Evolutionary conservation across 2,113 vertebrate genomes (phyloP).

Genomic region (Noctilio leporinus): DNA sequence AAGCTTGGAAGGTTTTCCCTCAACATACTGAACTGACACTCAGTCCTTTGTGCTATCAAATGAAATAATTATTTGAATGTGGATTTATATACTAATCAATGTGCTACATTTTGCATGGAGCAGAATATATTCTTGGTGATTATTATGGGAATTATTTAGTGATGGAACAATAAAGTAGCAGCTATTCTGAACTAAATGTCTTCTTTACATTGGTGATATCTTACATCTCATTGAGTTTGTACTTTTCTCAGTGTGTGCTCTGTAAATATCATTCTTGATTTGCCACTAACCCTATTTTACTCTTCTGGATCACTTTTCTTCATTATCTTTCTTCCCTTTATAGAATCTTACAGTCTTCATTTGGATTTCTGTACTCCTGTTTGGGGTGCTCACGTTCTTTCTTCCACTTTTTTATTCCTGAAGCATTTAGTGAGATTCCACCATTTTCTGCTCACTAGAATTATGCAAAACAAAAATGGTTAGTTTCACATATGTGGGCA

Average conservation of each 20-base stretch:
- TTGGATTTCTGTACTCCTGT: neutral
- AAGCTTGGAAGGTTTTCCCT: neutral
- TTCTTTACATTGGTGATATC: neutral
- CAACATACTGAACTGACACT: neutral
- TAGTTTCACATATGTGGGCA: neutral
- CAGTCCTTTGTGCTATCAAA: neutral
- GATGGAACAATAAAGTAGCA: neutral
- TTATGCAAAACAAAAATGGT: neutral
- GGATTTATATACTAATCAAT: neutral
- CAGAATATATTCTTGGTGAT: neutral
- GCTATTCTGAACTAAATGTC: neutral
- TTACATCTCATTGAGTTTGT: neutral
- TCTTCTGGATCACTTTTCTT: neutral
- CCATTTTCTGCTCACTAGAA: neutral
- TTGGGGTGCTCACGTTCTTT: neutral
- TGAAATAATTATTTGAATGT: conserved; percentile 19
- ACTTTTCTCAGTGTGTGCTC: neutral
- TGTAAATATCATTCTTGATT: neutral
- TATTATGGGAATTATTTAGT: conserved; percentile 15
- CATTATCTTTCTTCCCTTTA: neutral
- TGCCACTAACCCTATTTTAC: neutral
- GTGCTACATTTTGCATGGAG: neutral
- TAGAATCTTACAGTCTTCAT: neutral
- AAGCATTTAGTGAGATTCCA: neutral
- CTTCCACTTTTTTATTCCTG: neutral